Percentiles rank a stretch among this genome's conserved stretches.
Evolutionary conservation across 2,113 vertebrate species (phyloP).

Genomic region (Nothobranchius furzeri): DNA sequence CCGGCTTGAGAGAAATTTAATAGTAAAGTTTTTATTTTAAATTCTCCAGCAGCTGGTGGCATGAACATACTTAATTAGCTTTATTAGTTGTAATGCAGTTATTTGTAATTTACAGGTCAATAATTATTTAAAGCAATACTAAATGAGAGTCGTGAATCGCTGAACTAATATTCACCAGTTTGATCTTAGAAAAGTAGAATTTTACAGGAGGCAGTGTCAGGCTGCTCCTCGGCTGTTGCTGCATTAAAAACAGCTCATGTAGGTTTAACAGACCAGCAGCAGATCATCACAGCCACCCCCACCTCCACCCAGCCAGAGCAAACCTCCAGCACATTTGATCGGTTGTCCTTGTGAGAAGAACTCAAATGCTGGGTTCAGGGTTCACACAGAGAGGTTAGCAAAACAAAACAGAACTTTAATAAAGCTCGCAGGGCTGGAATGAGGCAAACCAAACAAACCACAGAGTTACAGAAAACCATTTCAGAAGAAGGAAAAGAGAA

Average conservation of each 20-base stretch:
- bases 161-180: neutral
- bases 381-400: constrained; percentile 4
- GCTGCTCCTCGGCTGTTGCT: too few relatives aligned
- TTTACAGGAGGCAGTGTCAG: neutral
- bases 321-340: neutral
- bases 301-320: neutral
- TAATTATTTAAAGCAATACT: too few relatives aligned
- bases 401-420: constrained; percentile 6
- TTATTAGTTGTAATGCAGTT: too few relatives aligned
- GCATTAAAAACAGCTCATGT: too few relatives aligned
- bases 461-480: neutral
- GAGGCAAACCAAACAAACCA: neutral
- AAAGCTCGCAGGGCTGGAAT: neutral
- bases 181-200: neutral
- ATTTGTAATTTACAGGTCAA: too few relatives aligned
- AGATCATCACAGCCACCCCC: neutral
- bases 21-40: too few relatives aligned
- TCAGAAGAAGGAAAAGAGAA: neutral
- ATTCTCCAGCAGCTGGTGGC: too few relatives aligned
- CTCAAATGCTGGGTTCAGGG: neutral
- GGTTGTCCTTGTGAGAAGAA: neutral
- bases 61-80: too few relatives aligned
- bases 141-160: too few relatives aligned
- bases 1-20: too few relatives aligned
- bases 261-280: neutral